Evolutionary conservation across 2,113 vertebrate genomes (phyloP).

Genomic region (Columbina picui): DNA sequence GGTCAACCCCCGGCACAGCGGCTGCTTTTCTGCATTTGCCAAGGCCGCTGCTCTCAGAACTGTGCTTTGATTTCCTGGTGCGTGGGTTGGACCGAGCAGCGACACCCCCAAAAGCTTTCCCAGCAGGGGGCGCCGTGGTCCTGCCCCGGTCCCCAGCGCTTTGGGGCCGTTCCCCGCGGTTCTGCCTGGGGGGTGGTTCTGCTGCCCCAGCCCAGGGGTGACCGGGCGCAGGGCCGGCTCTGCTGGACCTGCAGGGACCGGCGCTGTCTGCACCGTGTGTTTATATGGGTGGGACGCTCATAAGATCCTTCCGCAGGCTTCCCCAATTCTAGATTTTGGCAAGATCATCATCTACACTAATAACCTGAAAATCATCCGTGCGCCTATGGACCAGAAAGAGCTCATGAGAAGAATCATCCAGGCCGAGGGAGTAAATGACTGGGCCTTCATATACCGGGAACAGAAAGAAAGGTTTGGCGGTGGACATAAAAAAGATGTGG

Average conservation of each 20-base stretch:
- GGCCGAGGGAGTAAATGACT: constrained; percentile 70
- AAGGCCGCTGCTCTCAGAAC: background rate
- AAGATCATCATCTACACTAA: constrained; percentile 98
- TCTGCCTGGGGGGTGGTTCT: too few relatives aligned
- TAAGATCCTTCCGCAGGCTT: constrained; percentile 63
- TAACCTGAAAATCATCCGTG: constrained; percentile 93
- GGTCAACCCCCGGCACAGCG: background rate
- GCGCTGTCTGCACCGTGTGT: background rate
- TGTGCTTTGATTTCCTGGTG: background rate
- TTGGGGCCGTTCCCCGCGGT: too few relatives aligned
- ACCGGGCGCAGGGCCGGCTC: rapidly evolving
- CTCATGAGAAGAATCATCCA: constrained; percentile 72
- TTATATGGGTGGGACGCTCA: background rate
- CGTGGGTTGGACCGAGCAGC: background rate
- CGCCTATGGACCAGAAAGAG: constrained; percentile 83
- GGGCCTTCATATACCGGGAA: constrained; percentile 52
- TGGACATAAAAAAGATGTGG: background rate
- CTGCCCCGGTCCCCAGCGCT: too few relatives aligned
- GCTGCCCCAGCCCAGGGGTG: background rate
- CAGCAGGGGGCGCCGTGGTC: too few relatives aligned
- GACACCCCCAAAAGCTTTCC: background rate
- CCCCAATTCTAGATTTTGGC: constrained; percentile 89
- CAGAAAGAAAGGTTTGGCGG: background rate
- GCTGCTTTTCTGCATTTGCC: background rate
- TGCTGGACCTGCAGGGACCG: background rate